These are phyloP conservation scores for Actenoides lindsayi DNA, from an alignment of 2,113 vertebrate genomes.

Conservation along the genomic window DNA sequence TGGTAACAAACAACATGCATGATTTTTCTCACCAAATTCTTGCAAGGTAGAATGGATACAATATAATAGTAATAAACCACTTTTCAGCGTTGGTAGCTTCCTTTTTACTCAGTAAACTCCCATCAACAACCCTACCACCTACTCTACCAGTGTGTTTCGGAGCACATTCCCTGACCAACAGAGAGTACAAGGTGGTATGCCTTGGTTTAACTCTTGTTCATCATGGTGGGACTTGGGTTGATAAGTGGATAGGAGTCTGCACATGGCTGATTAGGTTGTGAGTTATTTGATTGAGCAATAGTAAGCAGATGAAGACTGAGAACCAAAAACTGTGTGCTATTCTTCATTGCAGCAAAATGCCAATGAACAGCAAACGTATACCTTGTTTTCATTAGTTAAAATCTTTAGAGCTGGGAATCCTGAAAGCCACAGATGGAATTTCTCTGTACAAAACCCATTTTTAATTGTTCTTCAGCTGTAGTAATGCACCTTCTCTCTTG, in stretches of 20 bases:
- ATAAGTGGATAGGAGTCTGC: not conserved
- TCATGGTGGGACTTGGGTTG: not conserved
- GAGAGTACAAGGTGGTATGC: not conserved
- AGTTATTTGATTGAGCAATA: not conserved
- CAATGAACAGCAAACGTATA: not conserved
- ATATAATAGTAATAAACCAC: not conserved
- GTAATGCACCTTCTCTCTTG: conserved; percentile 8
- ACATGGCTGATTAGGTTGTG: not conserved
- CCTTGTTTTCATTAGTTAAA: not conserved
- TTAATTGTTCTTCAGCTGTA: not conserved
- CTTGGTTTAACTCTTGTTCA: not conserved
- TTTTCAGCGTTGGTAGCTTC: not conserved
- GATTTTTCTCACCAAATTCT: not conserved
- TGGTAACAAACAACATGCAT: not conserved
- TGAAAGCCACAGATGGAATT: not conserved
- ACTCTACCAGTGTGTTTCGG: not conserved
- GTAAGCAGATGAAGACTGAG: not conserved
- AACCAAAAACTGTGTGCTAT: not conserved
- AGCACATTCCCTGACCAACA: not conserved
- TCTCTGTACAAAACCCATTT: not conserved
- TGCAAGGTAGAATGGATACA: not conserved
- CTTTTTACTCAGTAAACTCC: not conserved
- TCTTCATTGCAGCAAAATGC: not conserved
- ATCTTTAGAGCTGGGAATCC: not conserved
- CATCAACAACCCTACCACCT: not conserved